Base-by-base conservation (phyloP, 2,113 vertebrate genomes). In the human (Homo sapiens) region DNA sequence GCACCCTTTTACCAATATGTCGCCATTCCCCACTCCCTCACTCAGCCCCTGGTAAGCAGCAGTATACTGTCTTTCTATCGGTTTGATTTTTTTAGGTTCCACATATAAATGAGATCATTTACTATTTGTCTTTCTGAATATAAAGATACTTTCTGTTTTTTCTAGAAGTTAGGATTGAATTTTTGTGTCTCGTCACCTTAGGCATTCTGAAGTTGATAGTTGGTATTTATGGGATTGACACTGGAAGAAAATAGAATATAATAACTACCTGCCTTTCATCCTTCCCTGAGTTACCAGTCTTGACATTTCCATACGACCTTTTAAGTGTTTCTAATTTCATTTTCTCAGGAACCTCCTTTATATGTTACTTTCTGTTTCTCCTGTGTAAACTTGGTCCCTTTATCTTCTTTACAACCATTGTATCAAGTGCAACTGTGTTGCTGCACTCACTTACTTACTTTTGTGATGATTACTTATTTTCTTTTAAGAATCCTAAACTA, bases 401-500 rank as follows among this genome's bases (percentile, higher is more conserved):
- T 81, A 57, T 76, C 30, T 80, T 52, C 32, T 52, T 88, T 87
- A 43, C 3, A 75, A 89, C 5, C 1, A 66, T 32, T 45, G 25
- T 52, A 72, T 48, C 8, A 48, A 84, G 8, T 82, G 57, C 0
- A 59, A 52, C 4, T 35, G 7, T 45, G 9, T 32, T 86, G 10
- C 75, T 80, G 52, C 52, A 20, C 52, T 55, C 22, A 57, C 12
- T 92, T 48, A 72, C 3, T 86, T n/a, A 27, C 72, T 86, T 95
- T 14, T 52, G 30, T 88, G 59, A 82, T 68, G 35, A 68, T 81
- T 59, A 57, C 27, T 79, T 40, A 68, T 38, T 86, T 93, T 50
- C 55, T 88, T 87, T 92, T 96, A 70, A 90, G 80, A 93, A 97
- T 70, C 50, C 8, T 32, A 87, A 87, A 20, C 43, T 75, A 55